Percentiles rank a stretch among this genome's conserved stretches.
Evolutionary conservation across 2,113 vertebrate species (phyloP).

Genomic region (Riparia riparia): DNA sequence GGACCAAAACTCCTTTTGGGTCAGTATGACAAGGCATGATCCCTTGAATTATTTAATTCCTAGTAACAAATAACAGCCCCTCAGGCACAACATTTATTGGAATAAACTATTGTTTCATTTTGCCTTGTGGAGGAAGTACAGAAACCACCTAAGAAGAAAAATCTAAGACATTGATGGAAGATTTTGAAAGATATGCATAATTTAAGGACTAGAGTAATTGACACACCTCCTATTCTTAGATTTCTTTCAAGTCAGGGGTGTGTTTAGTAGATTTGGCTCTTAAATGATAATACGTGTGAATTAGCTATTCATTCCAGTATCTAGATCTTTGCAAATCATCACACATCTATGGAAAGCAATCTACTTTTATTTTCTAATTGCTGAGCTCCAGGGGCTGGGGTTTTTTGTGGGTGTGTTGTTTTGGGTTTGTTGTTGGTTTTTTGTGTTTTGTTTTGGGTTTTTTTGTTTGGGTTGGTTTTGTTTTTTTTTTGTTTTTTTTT

Average conservation of each 20-base stretch:
- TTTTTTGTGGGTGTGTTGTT: too few relatives aligned
- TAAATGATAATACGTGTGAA: background rate
- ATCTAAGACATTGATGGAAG: background rate
- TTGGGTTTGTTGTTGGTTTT: too few relatives aligned
- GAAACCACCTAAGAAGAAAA: conserved; percentile 35
- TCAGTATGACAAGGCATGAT: background rate
- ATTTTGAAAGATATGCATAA: conserved; percentile 43
- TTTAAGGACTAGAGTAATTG: conserved; percentile 36
- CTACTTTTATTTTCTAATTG: conserved; percentile 41
- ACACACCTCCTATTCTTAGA: conserved; percentile 48
- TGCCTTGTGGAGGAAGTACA: background rate
- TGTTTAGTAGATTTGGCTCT: conserved; percentile 19
- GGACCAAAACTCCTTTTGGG: background rate
- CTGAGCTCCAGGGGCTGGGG: background rate
- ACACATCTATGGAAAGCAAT: background rate
- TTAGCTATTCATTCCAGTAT: conserved; percentile 39
- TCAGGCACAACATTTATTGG: background rate
- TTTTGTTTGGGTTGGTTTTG: too few relatives aligned
- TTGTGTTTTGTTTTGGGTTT: too few relatives aligned
- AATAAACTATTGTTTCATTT: background rate
- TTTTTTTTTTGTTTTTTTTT: too few relatives aligned
- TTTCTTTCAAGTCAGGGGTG: conserved; percentile 32
- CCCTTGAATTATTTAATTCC: background rate
- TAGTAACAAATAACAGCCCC: background rate
- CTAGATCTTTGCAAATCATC: conserved; percentile 24